Conservation (phyloP, 2,113 vertebrate genomes). For the Chrysemys picta region DNA sequence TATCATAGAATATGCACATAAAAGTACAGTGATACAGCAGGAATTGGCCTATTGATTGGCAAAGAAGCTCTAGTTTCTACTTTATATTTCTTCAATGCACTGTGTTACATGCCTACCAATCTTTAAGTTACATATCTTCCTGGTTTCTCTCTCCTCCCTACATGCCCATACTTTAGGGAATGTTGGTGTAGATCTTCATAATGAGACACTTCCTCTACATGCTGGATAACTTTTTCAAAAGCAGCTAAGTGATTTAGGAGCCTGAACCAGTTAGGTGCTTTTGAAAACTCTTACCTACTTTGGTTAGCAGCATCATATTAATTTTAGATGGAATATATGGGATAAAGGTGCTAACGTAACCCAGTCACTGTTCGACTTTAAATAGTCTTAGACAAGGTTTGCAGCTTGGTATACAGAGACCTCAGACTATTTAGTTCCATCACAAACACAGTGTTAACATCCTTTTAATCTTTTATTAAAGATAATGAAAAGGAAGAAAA, state of each 20-base stretch:
- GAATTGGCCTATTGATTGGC: conserved; percentile 39
- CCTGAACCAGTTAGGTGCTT: background rate
- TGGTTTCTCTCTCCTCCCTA: background rate
- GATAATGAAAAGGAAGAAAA: too few species aligned
- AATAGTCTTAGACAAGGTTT: too few species aligned
- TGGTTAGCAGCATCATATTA: background rate
- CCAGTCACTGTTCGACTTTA: too few species aligned
- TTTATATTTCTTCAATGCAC: background rate
- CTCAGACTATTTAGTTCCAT: too few species aligned
- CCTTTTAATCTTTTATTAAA: too few species aligned
- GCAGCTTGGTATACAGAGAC: too few species aligned
- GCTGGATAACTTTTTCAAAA: background rate
- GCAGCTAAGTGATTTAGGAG: rapidly evolving
- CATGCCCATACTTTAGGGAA: conserved; percentile 14
- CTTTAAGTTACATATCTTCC: background rate
- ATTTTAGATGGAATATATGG: too few species aligned
- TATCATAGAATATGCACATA: conserved; percentile 33
- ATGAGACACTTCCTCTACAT: background rate
- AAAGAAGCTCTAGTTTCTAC: conserved; percentile 19
- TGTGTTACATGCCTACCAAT: background rate
- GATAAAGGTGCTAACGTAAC: too few species aligned
- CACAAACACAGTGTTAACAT: too few species aligned
- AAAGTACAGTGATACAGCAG: conserved; percentile 45
- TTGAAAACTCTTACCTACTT: background rate
- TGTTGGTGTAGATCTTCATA: background rate